A percentile compares a stretch with the other conserved stretches of the same genome.
phyloP scores from a whole-genome alignment of 2,797 vertebrate species.

The Lates japonicus region DNA sequence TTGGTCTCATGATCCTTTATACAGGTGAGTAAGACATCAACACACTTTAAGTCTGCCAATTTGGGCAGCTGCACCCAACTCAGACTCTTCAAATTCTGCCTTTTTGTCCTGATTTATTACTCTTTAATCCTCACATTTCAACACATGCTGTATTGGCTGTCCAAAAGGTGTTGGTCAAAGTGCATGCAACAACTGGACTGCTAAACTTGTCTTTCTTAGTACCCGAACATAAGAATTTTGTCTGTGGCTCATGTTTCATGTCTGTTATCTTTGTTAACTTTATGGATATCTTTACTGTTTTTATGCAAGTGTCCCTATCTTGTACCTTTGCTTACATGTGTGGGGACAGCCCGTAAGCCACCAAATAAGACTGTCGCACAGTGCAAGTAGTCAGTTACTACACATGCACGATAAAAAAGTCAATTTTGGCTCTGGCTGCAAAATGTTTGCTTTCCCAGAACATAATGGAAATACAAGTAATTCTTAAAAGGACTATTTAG shows the following conservation, averaged over 20 bases:
- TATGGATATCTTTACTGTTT: too few relatives aligned
- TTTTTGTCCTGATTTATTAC: neutral
- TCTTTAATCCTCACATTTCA: neutral
- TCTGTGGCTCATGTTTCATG: neutral
- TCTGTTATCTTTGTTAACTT: neutral
- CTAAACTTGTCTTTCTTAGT: neutral
- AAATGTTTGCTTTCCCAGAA: neutral
- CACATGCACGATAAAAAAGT: neutral
- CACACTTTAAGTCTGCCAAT: neutral
- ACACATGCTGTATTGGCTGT: neutral
- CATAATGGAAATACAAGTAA: neutral
- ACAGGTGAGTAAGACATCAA: slow-evolving; percentile 7
- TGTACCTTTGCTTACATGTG: neutral
- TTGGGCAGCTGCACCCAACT: neutral
- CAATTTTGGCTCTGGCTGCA: neutral
- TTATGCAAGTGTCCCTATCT: neutral
- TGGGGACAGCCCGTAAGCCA: neutral
- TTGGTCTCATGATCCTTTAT: neutral
- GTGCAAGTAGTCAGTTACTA: neutral
- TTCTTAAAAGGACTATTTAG: neutral
- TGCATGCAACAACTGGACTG: neutral
- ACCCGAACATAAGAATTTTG: neutral
- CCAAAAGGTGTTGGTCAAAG: neutral
- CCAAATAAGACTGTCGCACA: neutral
- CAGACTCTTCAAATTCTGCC: neutral